Percentiles rank a stretch among this genome's conserved stretches.
phyloP scores from a whole-genome alignment of 2,797 vertebrate genomes.

The Lemur catta region DNA sequence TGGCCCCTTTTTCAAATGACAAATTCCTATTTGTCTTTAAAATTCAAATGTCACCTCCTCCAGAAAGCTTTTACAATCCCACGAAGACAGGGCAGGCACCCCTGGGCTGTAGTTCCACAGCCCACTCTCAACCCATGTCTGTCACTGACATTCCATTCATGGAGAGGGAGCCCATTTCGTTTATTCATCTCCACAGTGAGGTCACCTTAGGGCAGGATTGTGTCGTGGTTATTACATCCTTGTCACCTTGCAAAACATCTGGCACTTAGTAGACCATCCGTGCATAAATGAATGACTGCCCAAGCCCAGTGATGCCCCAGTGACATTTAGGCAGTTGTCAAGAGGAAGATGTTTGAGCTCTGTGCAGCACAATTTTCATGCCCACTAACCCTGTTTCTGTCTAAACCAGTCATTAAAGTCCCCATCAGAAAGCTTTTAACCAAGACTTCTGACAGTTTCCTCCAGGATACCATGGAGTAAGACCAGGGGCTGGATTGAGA shows the following conservation, averaged over 20 bases:
- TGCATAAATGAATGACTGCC: neutral
- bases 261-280: neutral
- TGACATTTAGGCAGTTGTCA: neutral
- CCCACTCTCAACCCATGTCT: neutral
- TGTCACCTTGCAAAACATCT: neutral
- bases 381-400: conserved; percentile 53
- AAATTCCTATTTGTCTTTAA: conserved; percentile 12
- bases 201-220: neutral
- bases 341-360: neutral
- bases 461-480: neutral
- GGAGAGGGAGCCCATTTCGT: neutral
- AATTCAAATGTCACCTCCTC: neutral
- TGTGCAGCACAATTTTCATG: neutral
- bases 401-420: conserved; percentile 62
- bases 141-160: neutral
- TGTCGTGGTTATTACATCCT: neutral
- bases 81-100: neutral
- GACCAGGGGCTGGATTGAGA: neutral
- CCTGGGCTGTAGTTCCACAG: neutral
- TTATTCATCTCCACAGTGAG: neutral
- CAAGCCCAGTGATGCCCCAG: neutral
- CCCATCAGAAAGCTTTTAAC: conserved; percentile 65
- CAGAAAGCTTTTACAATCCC: neutral
- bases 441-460: conserved; percentile 68
- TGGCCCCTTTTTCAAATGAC: neutral